Conservation (phyloP, 2,113 vertebrate genomes). For the Crocuta crocuta region DNA sequence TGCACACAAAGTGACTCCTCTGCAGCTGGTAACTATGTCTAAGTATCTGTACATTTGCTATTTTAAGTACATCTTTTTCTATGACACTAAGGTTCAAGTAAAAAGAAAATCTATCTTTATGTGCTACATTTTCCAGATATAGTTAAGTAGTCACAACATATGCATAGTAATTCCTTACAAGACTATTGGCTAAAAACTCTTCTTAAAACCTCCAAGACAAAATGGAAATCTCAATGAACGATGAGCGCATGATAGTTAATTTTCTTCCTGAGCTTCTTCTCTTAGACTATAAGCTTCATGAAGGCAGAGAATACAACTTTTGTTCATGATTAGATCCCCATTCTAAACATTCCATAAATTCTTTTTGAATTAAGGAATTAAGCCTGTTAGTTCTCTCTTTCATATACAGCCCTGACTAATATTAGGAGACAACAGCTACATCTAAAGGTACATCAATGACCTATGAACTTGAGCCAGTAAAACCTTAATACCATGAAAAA, state of each 20-base stretch:
- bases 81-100: not conserved
- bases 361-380: not conserved
- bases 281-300: not conserved
- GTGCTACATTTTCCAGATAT: not conserved
- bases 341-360: not conserved
- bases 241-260: not conserved
- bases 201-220: not conserved
- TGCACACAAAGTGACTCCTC: not conserved
- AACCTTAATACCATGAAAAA: not conserved
- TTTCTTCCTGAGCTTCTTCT: not conserved
- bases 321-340: not conserved
- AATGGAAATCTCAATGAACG: not conserved
- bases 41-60: not conserved
- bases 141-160: not conserved
- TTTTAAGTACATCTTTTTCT: not conserved
- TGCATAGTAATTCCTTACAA: not conserved
- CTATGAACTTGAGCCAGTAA: not conserved
- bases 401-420: not conserved
- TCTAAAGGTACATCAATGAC: too few relatives aligned
- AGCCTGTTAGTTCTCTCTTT: not conserved
- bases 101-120: not conserved
- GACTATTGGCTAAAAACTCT: not conserved
- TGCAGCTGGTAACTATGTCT: not conserved
- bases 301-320: not conserved
- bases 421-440: not conserved